Base-by-base conservation (phyloP, 2,888 invertebrate genomes). In the Aleiodes leptofemur region DNA sequence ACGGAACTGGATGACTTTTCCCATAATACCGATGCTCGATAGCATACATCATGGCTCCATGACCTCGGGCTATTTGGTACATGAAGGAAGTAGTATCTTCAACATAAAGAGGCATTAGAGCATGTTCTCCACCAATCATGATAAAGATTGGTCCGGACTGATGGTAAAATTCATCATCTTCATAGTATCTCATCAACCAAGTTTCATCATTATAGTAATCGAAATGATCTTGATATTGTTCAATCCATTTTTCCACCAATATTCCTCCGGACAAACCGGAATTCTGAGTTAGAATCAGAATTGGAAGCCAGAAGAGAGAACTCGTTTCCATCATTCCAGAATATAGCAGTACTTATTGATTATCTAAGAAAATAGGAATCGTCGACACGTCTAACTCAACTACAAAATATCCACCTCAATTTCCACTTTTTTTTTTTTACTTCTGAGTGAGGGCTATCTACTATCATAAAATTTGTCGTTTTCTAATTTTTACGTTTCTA, bases 51-150 rank as follows among this genome's bases (percentile, higher is more conserved):
- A 92, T 91, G 0, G 94, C 96, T 1, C 90, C 89, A 78, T 93
- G 90, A 29, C 89, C 84, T 69, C 86, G 82, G 0, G 93, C 94
- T 85, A 94, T 89, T 61, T 93, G 92, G 75, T 91, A 90, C 80
- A 94, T 92, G 73, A 93, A 91, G 0, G 96, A 31, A 31, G 3
- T 31, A 31, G 31, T 95, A 0, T 83, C 86, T 34, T 84, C 86
- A 82, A 94, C 87, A 90, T 91, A 93, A 4, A 91, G 91, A 0
- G 91, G 85, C 0, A 90, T 88, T 76, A 95, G 95, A 8, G 89
- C 87, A 91, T 95, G 95, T 89, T 96, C 96, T 0, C 96, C 95
- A 0, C 95, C 96, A 57, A 96, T 90, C 85, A 91, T 91, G 70
- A 94, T 92, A 51, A 94, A 91, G 9, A 94, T 90, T 0, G 94